Evolutionary conservation across 2,888 invertebrate species (phyloP).

Genomic region (Alloplasta piceator): DNA sequence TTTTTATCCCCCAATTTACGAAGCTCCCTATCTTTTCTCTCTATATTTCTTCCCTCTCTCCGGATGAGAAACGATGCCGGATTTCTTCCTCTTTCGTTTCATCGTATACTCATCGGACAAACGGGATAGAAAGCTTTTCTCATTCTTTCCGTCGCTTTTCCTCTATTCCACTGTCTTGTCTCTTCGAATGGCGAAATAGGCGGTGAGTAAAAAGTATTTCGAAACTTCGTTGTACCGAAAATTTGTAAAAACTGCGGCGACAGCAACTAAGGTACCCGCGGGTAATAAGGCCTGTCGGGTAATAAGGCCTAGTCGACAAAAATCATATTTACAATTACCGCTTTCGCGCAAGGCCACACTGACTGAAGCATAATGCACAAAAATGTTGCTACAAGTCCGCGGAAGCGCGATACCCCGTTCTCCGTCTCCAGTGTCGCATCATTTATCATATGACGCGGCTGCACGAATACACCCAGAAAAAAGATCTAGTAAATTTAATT

Average conservation of each 20-base stretch:
- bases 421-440: too few relatives aligned
- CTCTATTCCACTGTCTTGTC: constrained; percentile 9
- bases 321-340: too few relatives aligned
- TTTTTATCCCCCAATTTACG: constrained; percentile 64
- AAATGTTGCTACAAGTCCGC: too few relatives aligned
- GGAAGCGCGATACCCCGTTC: too few relatives aligned
- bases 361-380: too few relatives aligned
- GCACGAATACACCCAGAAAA: too few relatives aligned
- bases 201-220: constrained; percentile 31
- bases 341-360: too few relatives aligned
- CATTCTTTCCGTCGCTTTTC: not conserved
- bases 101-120: too few relatives aligned
- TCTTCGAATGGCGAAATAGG: constrained; percentile 5
- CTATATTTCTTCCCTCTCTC: constrained; percentile 18
- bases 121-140: not conserved
- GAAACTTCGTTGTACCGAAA: constrained; percentile 37
- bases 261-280: not conserved
- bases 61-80: constrained; percentile 36
- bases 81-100: constrained; percentile 4
- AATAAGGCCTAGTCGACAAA: too few relatives aligned
- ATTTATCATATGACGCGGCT: too few relatives aligned
- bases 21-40: constrained; percentile 36
- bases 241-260: not conserved
- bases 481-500: too few relatives aligned
- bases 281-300: too few relatives aligned